Conservation (phyloP, 2,888 invertebrate genomes). For the Lysandra coridon region DNA sequence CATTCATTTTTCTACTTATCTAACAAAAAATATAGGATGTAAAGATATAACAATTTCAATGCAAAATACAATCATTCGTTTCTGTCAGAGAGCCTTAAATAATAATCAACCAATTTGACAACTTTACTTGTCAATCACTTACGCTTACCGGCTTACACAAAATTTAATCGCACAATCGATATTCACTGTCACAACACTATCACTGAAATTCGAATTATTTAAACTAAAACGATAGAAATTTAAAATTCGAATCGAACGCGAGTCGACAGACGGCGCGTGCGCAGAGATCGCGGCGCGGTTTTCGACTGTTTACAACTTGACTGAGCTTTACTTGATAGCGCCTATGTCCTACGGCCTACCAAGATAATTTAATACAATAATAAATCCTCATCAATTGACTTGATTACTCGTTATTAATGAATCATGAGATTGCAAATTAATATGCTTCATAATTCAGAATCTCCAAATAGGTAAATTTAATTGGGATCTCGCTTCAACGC, state of each 20-base stretch:
- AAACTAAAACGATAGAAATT: constrained; percentile 10
- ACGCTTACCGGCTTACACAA: background rate
- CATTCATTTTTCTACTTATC: background rate
- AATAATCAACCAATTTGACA: background rate
- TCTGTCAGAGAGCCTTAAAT: constrained; percentile 20
- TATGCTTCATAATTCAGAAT: background rate
- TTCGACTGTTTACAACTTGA: constrained; percentile 63
- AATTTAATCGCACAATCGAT: constrained; percentile 9
- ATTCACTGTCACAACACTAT: constrained; percentile 17
- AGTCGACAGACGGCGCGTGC: constrained; percentile 62
- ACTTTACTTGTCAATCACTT: constrained; percentile 14
- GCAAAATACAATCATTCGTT: constrained; percentile 7
- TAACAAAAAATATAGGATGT: background rate
- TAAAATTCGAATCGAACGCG: constrained; percentile 44
- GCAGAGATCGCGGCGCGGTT: constrained; percentile 65
- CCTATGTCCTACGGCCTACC: background rate
- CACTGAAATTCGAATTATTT: constrained; percentile 30
- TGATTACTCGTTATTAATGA: constrained; percentile 11
- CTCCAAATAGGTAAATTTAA: background rate
- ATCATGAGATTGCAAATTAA: background rate
- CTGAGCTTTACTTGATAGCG: constrained; percentile 21
- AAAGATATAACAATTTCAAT: background rate
- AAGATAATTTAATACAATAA: constrained; percentile 18
- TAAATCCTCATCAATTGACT: constrained; percentile 9
- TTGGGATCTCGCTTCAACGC: background rate